A percentile compares a stretch with the other conserved stretches of the same genome.
phyloP scores from a whole-genome alignment of 2,113 vertebrate genomes.

The Drymodes brunneopygia region DNA sequence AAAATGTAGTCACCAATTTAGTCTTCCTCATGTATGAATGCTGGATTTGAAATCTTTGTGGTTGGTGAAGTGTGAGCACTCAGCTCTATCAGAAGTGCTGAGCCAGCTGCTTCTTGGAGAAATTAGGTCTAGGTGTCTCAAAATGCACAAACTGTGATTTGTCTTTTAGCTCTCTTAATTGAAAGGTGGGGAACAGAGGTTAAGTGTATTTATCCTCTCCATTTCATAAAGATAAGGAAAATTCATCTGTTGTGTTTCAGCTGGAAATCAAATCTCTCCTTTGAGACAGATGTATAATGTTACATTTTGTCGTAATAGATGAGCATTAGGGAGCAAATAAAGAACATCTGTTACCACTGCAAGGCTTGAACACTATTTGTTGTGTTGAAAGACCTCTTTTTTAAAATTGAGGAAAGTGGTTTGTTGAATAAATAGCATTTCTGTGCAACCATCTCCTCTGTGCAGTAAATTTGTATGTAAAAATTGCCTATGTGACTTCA shows the following conservation, averaged over 20 bases:
- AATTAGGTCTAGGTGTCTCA: background rate
- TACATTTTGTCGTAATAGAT: background rate
- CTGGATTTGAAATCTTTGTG: background rate
- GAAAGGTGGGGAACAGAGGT: background rate
- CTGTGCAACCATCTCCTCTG: background rate
- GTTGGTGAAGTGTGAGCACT: background rate
- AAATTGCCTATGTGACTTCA: background rate
- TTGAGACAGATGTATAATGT: background rate
- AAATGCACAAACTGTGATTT: background rate
- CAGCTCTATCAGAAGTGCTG: background rate
- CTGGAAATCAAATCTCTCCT: background rate
- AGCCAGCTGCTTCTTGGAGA: background rate
- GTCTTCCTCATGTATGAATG: background rate
- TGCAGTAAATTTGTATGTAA: background rate
- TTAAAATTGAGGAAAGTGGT: background rate
- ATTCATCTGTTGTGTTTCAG: background rate
- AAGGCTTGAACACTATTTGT: background rate
- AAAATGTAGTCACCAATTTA: background rate
- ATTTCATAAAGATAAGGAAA: background rate
- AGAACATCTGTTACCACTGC: background rate
- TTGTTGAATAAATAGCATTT: background rate
- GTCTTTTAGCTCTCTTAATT: background rate
- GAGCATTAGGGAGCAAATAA: background rate
- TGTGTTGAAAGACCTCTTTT: background rate
- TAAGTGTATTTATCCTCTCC: constrained; percentile 2